These are phyloP conservation scores for Spea hammondii DNA, from an alignment of 2,797 vertebrate genomes.

Conservation along the genomic window DNA sequence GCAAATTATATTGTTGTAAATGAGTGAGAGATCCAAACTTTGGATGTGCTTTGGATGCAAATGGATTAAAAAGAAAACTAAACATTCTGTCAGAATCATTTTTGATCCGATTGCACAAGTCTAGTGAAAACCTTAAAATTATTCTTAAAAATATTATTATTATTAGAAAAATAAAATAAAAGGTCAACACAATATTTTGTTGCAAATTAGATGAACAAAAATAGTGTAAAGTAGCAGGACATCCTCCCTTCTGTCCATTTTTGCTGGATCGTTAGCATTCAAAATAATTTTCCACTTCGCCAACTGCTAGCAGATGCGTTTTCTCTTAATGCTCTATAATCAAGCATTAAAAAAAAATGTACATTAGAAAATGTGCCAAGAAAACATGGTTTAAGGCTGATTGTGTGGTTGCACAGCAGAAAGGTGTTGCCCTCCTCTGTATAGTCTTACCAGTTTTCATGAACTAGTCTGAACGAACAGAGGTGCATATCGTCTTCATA, in stretches of 20 bases:
- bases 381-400: background rate
- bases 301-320: conserved; percentile 27
- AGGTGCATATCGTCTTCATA: background rate
- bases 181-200: too few relatives aligned
- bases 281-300: conserved; percentile 35
- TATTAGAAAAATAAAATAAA: too few relatives aligned
- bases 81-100: too few relatives aligned
- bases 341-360: conserved; percentile 12
- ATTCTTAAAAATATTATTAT: too few relatives aligned
- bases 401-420: background rate
- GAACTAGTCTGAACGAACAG: background rate
- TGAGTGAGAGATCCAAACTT: too few relatives aligned
- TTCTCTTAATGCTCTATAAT: conserved; percentile 21
- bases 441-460: background rate
- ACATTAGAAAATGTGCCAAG: background rate
- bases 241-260: conserved; percentile 13
- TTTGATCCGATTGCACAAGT: too few relatives aligned
- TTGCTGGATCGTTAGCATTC: conserved; percentile 18
- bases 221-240: background rate
- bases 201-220: background rate
- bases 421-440: background rate
- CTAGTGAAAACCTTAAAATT: too few relatives aligned
- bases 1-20: too few relatives aligned
- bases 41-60: too few relatives aligned
- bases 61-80: too few relatives aligned